Base-by-base conservation (phyloP, 2,113 vertebrate genomes). In the Brachyistius frenatus region DNA sequence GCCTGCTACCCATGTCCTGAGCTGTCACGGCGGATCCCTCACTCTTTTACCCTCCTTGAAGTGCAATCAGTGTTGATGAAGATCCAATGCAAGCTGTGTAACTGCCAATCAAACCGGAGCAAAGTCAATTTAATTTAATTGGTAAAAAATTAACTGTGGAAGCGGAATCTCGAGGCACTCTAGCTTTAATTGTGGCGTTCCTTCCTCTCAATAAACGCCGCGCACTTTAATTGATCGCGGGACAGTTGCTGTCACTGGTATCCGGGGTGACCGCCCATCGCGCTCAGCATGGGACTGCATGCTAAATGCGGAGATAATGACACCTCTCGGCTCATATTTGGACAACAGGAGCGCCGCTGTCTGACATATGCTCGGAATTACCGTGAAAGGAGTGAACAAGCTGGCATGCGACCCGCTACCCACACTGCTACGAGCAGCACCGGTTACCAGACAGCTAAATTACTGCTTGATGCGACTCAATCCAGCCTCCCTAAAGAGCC, bases 61-160 rank as follows among this genome's bases (percentile, higher is more conserved):
- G 89, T 62, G 69, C 84, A 83, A 89, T 89, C 87, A 68, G 52
- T 36, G 7, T 7, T 32, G 75, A 91, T 81, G 88, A 87, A 88
- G 90, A 91, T 87, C 84, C 73, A 78, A 73, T 69, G 87, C 62
- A 32, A 13, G 73, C 77, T 80, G 76, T 87, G 83, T 80, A 88
- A 66, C 74, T 85, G 80, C 72, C 66, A 81, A 74, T 86, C 66
- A 81, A 14, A 39, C 84, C 39, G 50, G 35, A 46, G 56, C 56
- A 75, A 86, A 76, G 33, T 84, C 91, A 32, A 87, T 90, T 81
- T 65, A 14, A 49, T 57, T 67, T 93, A 81, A 91, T 60, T 73
- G 70, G 73, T 7, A 54, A 31, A 64, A 39, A 70, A 83, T 85
- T 71, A 76, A 90, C 46, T 62, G 66, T 66, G 75, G 85, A 91